phyloP scores from a whole-genome alignment of 2,797 vertebrate genomes.

The Propithecus perrieri region DNA sequence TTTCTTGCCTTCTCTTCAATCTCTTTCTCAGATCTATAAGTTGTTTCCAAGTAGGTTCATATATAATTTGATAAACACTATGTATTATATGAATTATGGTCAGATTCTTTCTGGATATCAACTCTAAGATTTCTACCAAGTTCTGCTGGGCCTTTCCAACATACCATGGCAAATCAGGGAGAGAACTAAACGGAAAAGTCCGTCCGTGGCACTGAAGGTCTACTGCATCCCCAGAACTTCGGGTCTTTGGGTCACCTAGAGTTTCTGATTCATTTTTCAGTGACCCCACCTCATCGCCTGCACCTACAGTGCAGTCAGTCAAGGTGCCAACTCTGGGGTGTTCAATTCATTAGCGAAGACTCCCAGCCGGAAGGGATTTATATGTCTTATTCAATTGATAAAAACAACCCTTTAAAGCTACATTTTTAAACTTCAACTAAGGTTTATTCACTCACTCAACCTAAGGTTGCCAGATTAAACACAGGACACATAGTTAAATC shows the following conservation, averaged over 20 bases:
- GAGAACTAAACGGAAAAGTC: background rate
- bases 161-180: background rate
- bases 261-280: background rate
- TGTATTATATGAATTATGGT: background rate
- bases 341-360: background rate
- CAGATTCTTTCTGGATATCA: background rate
- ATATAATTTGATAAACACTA: background rate
- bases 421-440: background rate
- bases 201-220: background rate
- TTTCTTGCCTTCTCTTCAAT: background rate
- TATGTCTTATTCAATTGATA: background rate
- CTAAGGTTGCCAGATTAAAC: background rate
- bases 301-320: rapidly evolving
- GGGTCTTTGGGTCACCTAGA: background rate
- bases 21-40: background rate
- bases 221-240: background rate
- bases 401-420: background rate
- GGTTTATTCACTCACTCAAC: background rate
- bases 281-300: background rate
- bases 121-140: background rate
- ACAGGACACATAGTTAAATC: background rate
- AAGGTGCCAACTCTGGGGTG: background rate
- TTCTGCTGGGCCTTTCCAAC: background rate
- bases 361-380: background rate
- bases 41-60: too few species aligned